Evolutionary conservation across 2,888 invertebrate species (phyloP), one percentile per base, ranked within the genome.

Genomic region (Odiellus spinosus): DNA sequence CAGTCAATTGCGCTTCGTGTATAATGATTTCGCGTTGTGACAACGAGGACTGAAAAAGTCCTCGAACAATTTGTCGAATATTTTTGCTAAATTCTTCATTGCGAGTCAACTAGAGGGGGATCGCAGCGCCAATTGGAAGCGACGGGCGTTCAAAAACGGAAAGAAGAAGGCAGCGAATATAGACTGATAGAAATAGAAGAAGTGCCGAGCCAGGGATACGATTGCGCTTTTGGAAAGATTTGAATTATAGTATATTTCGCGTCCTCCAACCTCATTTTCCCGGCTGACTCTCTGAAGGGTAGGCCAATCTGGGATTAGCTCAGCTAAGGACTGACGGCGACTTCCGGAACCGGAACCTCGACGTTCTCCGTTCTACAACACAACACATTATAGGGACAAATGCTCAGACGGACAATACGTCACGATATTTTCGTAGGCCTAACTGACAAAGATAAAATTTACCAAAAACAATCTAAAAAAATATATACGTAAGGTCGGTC

Each of bases 271-370:
- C 58, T 59, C 21, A 21, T 26, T 19, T 42, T 19, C 15, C 26
- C 20, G n/a, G 11, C 19, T 54, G 38, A 53, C 48, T 45, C 51
- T 52, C 39, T 56, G 57, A 33, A 82, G 76, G 61, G 66, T 74
- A 63, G 82, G 82, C 80, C 81, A 82, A 72, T 81, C 81, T 61
- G 77, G 77, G 67, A 82, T 77, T 64, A 80, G 56, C 41, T 69
- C 68, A 20, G 61, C 61, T 43, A 63, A 53, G 12, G 63, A 63
- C 39, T 54, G 38, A 18, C 38, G 38, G 15, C 38, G 38, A 26
- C 26, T 26, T 18, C 38, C n/a, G 38, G 15, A 15, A 15, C 38
- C 15, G 18, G 38, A 38, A 38, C 38, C 38, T 38, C 38, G 38
- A 3, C 38, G 38, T 10, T 38, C 38, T 38, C 38, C 18, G 18